Conservation (phyloP, 1,140 invertebrate species). For the Rhyzopertha dominica region DNA sequence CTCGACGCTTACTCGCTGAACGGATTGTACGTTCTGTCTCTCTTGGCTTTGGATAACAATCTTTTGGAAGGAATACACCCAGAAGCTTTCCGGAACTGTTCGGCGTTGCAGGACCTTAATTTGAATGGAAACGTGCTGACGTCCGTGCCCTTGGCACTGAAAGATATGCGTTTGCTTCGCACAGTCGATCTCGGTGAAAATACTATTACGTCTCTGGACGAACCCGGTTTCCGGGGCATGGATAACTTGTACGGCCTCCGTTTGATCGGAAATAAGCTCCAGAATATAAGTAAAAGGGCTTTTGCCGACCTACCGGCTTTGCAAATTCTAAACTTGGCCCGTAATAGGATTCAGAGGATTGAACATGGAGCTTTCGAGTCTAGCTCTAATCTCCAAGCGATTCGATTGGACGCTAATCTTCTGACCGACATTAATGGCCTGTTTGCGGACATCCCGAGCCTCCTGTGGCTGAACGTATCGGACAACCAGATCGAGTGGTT, state of each 20-base stretch:
- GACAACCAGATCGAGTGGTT: slow-evolving; percentile 87
- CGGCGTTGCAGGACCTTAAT: slow-evolving; percentile 77
- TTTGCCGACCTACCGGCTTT: slow-evolving; percentile 77
- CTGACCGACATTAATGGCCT: slow-evolving; percentile 79
- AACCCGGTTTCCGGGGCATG: slow-evolving; percentile 76
- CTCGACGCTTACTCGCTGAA: slow-evolving; percentile 73
- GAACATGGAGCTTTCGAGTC: slow-evolving; percentile 78
- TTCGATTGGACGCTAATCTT: slow-evolving; percentile 80
- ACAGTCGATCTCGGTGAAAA: slow-evolving; percentile 84
- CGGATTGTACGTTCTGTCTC: slow-evolving; percentile 70
- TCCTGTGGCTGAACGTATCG: slow-evolving; percentile 87
- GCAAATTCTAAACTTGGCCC: slow-evolving; percentile 83
- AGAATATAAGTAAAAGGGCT: slow-evolving; percentile 75
- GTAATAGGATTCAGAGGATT: slow-evolving; percentile 75
- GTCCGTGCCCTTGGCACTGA: slow-evolving; percentile 71
- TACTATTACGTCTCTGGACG: slow-evolving; percentile 67
- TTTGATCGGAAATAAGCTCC: slow-evolving; percentile 81
- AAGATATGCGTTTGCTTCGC: slow-evolving; percentile 65
- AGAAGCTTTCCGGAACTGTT: slow-evolving; percentile 78
- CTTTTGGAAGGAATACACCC: slow-evolving; percentile 67
- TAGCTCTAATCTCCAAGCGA: slow-evolving; percentile 74
- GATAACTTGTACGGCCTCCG: slow-evolving; percentile 73
- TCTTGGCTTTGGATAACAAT: slow-evolving; percentile 77
- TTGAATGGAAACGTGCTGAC: slow-evolving; percentile 77
- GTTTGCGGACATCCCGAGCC: slow-evolving; percentile 73